These are phyloP conservation scores for Varanus komodoensis DNA, from an alignment of 2,113 vertebrate species.

Conservation along the genomic window DNA sequence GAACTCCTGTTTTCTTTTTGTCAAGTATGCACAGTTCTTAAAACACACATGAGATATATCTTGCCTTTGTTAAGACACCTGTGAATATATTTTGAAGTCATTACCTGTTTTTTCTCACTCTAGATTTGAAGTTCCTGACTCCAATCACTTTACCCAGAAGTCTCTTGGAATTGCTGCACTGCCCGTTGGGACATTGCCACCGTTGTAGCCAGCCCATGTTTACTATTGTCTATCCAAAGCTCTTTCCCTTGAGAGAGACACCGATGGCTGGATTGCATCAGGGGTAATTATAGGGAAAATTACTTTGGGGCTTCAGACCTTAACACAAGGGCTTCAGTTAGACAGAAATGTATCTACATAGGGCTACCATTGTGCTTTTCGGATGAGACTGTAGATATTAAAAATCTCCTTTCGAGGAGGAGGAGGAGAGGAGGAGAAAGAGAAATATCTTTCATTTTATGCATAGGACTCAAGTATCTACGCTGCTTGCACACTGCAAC, in stretches of 20 bases:
- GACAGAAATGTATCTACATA: constrained; percentile 43
- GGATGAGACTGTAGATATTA: background rate
- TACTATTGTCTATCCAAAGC: constrained; percentile 95
- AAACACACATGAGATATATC: background rate
- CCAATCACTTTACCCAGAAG: constrained; percentile 89
- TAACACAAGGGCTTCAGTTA: background rate
- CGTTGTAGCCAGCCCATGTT: constrained; percentile 97
- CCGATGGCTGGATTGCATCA: constrained; percentile 93
- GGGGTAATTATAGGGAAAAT: constrained; percentile 83
- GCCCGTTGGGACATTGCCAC: constrained; percentile 95
- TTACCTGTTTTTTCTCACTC: constrained; percentile 30
- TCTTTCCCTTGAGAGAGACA: constrained; percentile 92
- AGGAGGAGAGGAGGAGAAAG: background rate
- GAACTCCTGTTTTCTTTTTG: background rate
- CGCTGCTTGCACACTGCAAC: background rate
- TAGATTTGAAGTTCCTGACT: constrained; percentile 85
- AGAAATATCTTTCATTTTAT: constrained; percentile 1
- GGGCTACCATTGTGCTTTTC: constrained; percentile 8
- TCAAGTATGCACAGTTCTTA: constrained; percentile 20
- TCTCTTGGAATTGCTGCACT: constrained; percentile 89
- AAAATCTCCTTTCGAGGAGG: constrained; percentile 2
- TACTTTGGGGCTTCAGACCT: constrained; percentile 51
- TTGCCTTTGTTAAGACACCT: constrained; percentile 1
- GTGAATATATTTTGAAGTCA: constrained; percentile 16
- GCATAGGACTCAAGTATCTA: background rate